Conservation (phyloP, 2,113 vertebrate species). For the Neopipo cinnamomea region DNA sequence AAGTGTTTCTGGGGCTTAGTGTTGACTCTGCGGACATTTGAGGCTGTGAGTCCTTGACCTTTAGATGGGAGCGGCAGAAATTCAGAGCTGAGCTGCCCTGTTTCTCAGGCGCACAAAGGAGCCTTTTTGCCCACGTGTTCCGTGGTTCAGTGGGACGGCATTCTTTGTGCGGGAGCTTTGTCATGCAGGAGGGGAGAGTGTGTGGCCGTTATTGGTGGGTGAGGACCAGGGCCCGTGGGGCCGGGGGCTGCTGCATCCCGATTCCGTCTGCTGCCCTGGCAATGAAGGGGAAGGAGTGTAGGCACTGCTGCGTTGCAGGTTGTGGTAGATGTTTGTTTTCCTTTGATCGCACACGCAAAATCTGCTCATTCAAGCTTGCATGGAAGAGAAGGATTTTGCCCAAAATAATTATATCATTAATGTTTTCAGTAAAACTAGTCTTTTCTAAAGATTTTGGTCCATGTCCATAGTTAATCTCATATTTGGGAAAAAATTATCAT, state of each 20-base stretch:
- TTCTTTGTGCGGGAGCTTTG: neutral
- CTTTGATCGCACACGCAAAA: neutral
- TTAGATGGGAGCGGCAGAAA: neutral
- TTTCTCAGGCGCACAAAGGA: neutral
- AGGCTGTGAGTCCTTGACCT: neutral
- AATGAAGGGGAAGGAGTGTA: neutral
- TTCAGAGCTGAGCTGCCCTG: neutral
- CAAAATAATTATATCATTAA: fast-evolving
- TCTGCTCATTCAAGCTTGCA: neutral
- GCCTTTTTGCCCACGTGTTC: neutral
- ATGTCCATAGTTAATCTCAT: fast-evolving
- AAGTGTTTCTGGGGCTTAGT: neutral
- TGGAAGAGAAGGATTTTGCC: neutral
- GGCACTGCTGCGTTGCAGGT: neutral
- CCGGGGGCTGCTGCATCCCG: fast-evolving
- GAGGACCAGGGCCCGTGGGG: neutral
- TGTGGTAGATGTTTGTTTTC: neutral
- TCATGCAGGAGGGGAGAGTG: neutral
- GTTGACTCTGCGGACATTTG: neutral
- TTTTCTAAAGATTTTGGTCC: neutral
- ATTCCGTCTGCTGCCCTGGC: neutral
- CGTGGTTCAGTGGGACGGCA: neutral
- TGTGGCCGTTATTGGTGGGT: fast-evolving
- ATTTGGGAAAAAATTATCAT: neutral
- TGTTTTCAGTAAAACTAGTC: neutral